Base-by-base conservation (phyloP, 2,797 vertebrate species). In the Sebastes baramenuke region DNA sequence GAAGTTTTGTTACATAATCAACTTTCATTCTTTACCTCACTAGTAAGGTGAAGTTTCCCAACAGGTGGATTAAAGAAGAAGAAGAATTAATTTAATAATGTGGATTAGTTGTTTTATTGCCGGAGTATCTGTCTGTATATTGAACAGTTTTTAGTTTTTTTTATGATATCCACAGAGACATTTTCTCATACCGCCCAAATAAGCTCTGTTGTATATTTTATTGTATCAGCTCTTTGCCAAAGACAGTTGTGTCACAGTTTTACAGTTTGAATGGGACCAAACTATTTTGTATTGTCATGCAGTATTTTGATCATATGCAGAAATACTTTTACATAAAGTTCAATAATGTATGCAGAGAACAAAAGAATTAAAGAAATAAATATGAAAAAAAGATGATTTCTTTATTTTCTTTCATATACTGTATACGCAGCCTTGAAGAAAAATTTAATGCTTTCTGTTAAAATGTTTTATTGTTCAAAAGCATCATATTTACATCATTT, bases 381-480 rank as follows among this genome's bases (percentile, higher is more conserved):
- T 32, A 32, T 8, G 5, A 2, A 5, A 24, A 68, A 10, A 65
- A 13, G 1, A n/a, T 2, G 1, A n/a, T 36, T 32, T 10, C 0
- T 14, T 32, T 5, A 10, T 62, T 54, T 59, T 66, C 11, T 11
- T 58, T 69, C 32, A 8, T 5, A 1, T 16, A 13, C 4, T 14
- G 36, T 38, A 38, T 38, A 14, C 0, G 8, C 2, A 42, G 25
- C 7, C 0, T 6, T 22, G 27, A 66, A 32, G 25, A 3, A 32
- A 29, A 16, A 46, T 16, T 0, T 0, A 54, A 29, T 1, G 2
- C 27, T 2, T 60, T 16, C 46, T 75, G 30, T 72, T 58, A 30
- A 81, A 85, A 75, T 69, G 25, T 80, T 89, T 89, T 80, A 83
- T 88, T 89, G 59, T 82, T 85, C 69, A 86, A 88, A 88, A 87